Conservation (phyloP, 30 jellyfish, hydroid and myxozoan species). For the Chrysaora quinquecirrha region DNA sequence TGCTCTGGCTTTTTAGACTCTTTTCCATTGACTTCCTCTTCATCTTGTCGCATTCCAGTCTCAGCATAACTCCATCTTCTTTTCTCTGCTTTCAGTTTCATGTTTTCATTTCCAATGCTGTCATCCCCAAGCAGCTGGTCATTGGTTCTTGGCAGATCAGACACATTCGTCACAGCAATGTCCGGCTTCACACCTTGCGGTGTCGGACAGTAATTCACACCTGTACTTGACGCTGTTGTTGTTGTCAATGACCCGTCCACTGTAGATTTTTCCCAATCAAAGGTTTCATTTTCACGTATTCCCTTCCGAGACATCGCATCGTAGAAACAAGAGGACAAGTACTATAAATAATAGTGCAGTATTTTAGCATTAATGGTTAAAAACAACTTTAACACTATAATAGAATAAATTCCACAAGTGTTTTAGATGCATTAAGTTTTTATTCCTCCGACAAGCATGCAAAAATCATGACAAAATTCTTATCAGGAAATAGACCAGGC, state of each 20-base stretch:
- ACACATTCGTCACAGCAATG: slow-evolving; percentile 80
- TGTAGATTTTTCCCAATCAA: slow-evolving; percentile 94
- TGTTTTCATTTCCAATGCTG: slow-evolving; percentile 80
- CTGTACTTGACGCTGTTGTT: slow-evolving; percentile 92
- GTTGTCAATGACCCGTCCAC: slow-evolving; percentile 92
- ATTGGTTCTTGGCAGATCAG: slow-evolving; percentile 97
- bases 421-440: too few relatives aligned
- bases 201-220: slow-evolving; percentile 78
- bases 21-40: slow-evolving; percentile 3
- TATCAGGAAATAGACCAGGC: too few relatives aligned
- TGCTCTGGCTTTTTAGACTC: slow-evolving; percentile 9
- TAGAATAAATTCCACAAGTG: too few relatives aligned
- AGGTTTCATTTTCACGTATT: slow-evolving; percentile 85
- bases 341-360: too few relatives aligned
- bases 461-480: too few relatives aligned
- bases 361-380: too few relatives aligned
- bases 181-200: slow-evolving; percentile 93
- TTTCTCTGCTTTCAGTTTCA: slow-evolving; percentile 32
- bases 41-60: slow-evolving; percentile 40
- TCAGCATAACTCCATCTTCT: slow-evolving; percentile 80
- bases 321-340: slow-evolving; percentile 50
- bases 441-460: too few relatives aligned
- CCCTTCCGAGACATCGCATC: slow-evolving; percentile 91
- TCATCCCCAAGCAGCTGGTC: slow-evolving; percentile 80
- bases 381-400: too few relatives aligned